Percentiles rank a stretch among this genome's conserved stretches.
These are phyloP conservation scores for Phallusia fumigata DNA, from an alignment of 23 tunicate genomes.

Conservation along the genomic window DNA sequence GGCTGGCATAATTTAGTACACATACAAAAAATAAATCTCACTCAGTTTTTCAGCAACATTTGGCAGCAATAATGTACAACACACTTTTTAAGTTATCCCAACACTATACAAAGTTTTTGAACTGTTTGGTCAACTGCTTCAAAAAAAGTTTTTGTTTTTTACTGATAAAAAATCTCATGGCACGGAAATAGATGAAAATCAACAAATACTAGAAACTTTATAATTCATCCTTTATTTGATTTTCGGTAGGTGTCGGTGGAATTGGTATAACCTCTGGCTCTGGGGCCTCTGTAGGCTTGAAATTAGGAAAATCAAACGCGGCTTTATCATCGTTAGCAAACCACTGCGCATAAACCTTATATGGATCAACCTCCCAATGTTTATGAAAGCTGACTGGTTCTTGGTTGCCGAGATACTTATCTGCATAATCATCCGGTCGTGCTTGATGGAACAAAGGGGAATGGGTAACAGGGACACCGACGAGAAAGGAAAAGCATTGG, in stretches of 20 bases:
- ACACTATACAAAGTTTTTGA: too few relatives aligned
- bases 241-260: slow-evolving; percentile 82
- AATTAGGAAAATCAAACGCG: not conserved
- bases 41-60: too few relatives aligned
- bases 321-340: slow-evolving; percentile 24
- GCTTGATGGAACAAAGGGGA: slow-evolving; percentile 94
- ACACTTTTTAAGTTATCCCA: too few relatives aligned
- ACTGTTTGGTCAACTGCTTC: too few relatives aligned
- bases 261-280: slow-evolving; percentile 46
- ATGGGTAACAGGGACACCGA: slow-evolving; percentile 69
- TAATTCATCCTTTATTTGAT: slow-evolving; percentile 60
- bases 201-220: not conserved
- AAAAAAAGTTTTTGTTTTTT: too few relatives aligned
- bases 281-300: slow-evolving; percentile 44
- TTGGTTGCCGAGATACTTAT: slow-evolving; percentile 69
- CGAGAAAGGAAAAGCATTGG: slow-evolving; percentile 46
- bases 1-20: too few relatives aligned
- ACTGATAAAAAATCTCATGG: too few relatives aligned
- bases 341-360: slow-evolving; percentile 73
- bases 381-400: slow-evolving; percentile 89
- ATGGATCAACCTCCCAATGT: slow-evolving; percentile 86
- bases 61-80: too few relatives aligned
- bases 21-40: too few relatives aligned
- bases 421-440: slow-evolving; percentile 84
- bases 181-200: too few relatives aligned